Conservation (phyloP, 2,888 invertebrate species). For the Monopis laevigella region DNA sequence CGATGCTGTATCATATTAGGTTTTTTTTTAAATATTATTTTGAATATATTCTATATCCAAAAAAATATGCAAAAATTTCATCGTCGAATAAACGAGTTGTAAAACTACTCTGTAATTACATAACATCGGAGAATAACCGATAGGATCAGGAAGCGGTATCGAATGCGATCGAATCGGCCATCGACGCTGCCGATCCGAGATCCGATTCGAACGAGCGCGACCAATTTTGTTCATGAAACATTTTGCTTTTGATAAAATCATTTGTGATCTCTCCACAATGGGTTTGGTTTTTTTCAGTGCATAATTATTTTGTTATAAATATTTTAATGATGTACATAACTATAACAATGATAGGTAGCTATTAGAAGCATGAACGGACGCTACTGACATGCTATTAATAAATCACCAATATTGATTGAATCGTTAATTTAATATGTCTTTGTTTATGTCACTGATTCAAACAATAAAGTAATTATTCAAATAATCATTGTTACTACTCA, state of each 20-base stretch:
- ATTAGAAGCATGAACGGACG: no score
- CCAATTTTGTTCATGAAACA: slow-evolving; percentile 63
- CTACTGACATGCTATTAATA: no score
- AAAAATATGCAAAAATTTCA: slow-evolving; percentile 34
- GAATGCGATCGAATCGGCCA: slow-evolving; percentile 28
- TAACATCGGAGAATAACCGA: slow-evolving; percentile 35
- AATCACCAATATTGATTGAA: no score
- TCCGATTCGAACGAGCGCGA: slow-evolving; percentile 51
- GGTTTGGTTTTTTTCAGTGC: background rate
- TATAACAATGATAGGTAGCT: no score
- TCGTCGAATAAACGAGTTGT: slow-evolving; percentile 33
- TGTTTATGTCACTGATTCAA: no score
- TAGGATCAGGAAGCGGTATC: slow-evolving; percentile 35
- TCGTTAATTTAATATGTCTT: no score
- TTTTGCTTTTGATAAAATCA: slow-evolving; percentile 57
- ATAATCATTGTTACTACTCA: background rate
- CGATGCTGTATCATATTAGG: no score
- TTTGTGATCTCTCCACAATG: slow-evolving; percentile 33
- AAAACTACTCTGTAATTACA: slow-evolving; percentile 52
- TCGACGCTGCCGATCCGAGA: slow-evolving; percentile 30
- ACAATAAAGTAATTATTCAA: no score
- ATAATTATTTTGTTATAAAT: background rate
- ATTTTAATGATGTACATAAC: background rate
- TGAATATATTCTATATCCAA: no score
- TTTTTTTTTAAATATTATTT: no score